Percentiles rank a stretch among this genome's conserved stretches.
Evolutionary conservation across 2,113 vertebrate species (phyloP).

Genomic region (Plecturocebus donacophilus): DNA sequence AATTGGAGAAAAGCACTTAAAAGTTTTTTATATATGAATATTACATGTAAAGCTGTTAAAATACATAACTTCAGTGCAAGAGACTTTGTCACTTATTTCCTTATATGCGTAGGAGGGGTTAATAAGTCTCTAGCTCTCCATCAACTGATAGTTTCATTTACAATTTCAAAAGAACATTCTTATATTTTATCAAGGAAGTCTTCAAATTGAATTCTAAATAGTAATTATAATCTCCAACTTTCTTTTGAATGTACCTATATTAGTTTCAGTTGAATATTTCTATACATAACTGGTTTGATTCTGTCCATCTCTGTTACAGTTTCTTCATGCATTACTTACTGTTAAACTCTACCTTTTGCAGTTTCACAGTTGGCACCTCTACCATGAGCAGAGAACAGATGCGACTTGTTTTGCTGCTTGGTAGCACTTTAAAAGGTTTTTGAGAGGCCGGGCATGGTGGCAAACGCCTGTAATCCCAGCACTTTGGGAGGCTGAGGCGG

Average conservation of each 20-base stretch:
- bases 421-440: conserved; percentile 55
- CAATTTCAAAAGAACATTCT: conserved; percentile 66
- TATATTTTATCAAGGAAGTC: conserved; percentile 74
- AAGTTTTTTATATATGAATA: conserved; percentile 90
- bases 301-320: conserved; percentile 48
- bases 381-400: conserved; percentile 15
- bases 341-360: conserved; percentile 47
- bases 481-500: no score
- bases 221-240: conserved; percentile 56
- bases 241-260: conserved; percentile 66
- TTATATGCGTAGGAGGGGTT: conserved; percentile 75
- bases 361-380: conserved; percentile 41
- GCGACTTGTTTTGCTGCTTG: conserved; percentile 48
- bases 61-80: conserved; percentile 89
- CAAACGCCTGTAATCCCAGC: no score
- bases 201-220: conserved; percentile 67
- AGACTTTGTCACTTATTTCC: conserved; percentile 84
- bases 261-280: conserved; percentile 47
- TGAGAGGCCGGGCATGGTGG: background rate
- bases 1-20: conserved; percentile 90
- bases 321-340: conserved; percentile 51
- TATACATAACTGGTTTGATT: conserved; percentile 54
- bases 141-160: conserved; percentile 65
- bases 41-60: conserved; percentile 90
- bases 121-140: conserved; percentile 77